Conservation (phyloP, 2,888 invertebrate species). For the Molorchus minor region DNA sequence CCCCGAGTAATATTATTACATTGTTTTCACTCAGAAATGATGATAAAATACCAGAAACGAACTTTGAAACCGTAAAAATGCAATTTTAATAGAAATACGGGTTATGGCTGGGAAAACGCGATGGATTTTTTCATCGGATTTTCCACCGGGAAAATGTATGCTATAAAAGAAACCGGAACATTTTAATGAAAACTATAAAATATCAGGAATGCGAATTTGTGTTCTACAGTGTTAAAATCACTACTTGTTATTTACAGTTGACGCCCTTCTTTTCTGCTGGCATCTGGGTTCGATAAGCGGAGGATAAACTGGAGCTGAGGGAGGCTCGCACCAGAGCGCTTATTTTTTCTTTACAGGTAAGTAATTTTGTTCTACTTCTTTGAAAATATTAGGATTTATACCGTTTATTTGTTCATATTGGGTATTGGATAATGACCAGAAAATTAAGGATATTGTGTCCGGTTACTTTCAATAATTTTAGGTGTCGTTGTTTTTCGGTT, state of each 20-base stretch:
- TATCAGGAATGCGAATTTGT: constrained; percentile 46
- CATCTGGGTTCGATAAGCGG: constrained; percentile 8
- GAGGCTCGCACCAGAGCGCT: constrained; percentile 8
- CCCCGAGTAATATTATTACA: constrained; percentile 57
- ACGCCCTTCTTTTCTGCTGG: constrained; percentile 20
- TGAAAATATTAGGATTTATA: no score
- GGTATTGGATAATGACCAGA: no score
- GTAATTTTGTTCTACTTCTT: background rate
- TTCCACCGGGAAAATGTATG: constrained; percentile 49
- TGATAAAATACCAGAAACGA: constrained; percentile 57
- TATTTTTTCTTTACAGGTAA: constrained; percentile 17
- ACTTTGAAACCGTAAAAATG: constrained; percentile 56
- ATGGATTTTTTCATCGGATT: constrained; percentile 51
- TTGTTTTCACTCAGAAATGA: constrained; percentile 58
- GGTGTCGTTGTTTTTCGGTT: no score
- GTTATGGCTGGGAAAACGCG: constrained; percentile 49
- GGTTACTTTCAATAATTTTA: no score
- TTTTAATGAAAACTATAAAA: constrained; percentile 55
- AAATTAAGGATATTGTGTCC: no score
- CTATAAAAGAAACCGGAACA: constrained; percentile 48
- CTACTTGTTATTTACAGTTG: constrained; percentile 49
- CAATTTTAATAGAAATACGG: constrained; percentile 57
- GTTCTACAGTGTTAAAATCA: constrained; percentile 48
- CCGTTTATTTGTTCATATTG: no score
- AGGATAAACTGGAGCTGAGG: constrained; percentile 14